Percentiles rank a stretch among this genome's conserved stretches.
phyloP scores from a whole-genome alignment of 2,797 vertebrate species.

The Glossophaga mutica region DNA sequence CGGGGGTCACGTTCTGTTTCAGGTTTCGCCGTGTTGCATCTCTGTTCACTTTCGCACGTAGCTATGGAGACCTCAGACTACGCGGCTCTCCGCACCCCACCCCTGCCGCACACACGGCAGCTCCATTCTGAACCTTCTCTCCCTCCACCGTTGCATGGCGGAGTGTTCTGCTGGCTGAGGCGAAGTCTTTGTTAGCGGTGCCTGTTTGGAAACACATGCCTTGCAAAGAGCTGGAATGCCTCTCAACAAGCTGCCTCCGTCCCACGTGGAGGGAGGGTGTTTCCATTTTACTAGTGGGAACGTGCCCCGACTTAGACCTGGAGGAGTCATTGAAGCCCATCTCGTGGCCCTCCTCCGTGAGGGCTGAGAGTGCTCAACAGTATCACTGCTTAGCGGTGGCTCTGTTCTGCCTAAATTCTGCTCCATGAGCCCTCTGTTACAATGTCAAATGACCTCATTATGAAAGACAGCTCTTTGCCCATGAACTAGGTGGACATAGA shows the following conservation, averaged over 20 bases:
- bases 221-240: not conserved
- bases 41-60: not conserved
- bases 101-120: not conserved
- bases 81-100: not conserved
- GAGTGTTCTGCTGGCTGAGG: not conserved
- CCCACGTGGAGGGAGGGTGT: not conserved
- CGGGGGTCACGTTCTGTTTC: not conserved
- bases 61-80: not conserved
- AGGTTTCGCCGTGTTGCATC: not conserved
- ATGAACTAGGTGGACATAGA: not conserved
- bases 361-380: rapidly evolving
- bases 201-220: not conserved
- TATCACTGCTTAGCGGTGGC: too few relatives aligned
- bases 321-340: not conserved
- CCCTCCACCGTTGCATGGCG: not conserved
- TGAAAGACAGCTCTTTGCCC: not conserved
- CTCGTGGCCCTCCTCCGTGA: not conserved
- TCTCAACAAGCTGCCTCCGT: not conserved
- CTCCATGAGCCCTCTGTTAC: too few relatives aligned
- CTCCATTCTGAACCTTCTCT: not conserved
- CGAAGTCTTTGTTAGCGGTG: not conserved
- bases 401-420: not conserved
- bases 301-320: not conserved
- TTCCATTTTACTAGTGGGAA: not conserved
- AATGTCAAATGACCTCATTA: not conserved